Base-by-base conservation (phyloP, 2,888 invertebrate species). In the Morinoia aosen region DNA sequence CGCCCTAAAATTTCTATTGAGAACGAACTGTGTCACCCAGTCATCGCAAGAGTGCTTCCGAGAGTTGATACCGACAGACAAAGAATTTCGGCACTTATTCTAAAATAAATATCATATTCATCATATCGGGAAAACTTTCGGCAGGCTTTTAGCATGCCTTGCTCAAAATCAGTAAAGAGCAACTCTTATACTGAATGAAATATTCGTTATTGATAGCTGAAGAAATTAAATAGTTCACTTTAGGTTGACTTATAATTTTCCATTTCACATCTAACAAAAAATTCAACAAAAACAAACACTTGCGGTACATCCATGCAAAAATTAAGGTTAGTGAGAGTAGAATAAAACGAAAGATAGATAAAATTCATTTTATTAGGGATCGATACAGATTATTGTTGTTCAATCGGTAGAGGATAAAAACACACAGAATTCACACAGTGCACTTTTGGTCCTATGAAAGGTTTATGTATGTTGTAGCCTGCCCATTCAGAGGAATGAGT, bases 241-340 rank as follows among this genome's bases (percentile, higher is more conserved):
- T 76, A 76, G 14, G 76, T 76, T 33, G 76, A 76, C 25, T 33
- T 3, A 33, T 33, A 76, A 76, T 33, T 76, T 76, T 76, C 25
- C 76, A 76, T 76, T 76, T 76, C 76, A 76, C 76, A 33, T 76
- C 76, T 19, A 76, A 33, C 7, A 33, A 33, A 76, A 76, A 19
- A 33, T 76, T 33, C 10, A 61, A 61, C 12, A 7, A 76, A 76
- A 76, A 76, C 76, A 76, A 76, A 76, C 33, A 33, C 33, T 33
- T 25, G 76, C 33, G 76, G 33, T 76, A 76, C 76, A 76, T 76
- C 76, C 76, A 76, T 76, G 76, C 76, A 76, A 76, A 76, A 76
- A 76, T 76, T 33, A 76, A 76, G 76, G 76, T 76, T 76, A 76
- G 76, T 76, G 76, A 76, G 76, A 76, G 76, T 76, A 76, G 76